phyloP scores from a whole-genome alignment of 2,888 invertebrate species.

The Agrilus cyanescens region DNA sequence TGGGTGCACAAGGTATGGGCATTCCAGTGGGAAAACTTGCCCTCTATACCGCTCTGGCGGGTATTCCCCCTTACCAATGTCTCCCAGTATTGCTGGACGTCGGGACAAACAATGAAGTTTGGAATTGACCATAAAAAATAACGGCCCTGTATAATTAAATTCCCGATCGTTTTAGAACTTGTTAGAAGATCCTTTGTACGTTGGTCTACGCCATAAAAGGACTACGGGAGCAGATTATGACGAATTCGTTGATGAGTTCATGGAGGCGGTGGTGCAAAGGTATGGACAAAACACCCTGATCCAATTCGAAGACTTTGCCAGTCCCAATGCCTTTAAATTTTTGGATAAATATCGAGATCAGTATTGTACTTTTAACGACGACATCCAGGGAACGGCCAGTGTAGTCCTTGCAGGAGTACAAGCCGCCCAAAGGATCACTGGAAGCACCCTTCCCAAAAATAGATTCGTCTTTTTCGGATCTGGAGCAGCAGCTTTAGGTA shows the following conservation, averaged over 20 bases:
- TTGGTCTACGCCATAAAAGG: constrained; percentile 79
- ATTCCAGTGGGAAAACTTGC: constrained; percentile 96
- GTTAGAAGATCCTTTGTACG: constrained; percentile 87
- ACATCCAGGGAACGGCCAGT: constrained; percentile 78
- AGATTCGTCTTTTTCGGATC: constrained; percentile 86
- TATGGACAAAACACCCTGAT: constrained; percentile 79
- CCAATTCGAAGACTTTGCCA: constrained; percentile 88
- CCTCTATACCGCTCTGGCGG: constrained; percentile 90
- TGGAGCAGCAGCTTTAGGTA: constrained; percentile 43
- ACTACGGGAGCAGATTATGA: constrained; percentile 80
- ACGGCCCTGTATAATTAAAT: not conserved
- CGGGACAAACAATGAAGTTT: constrained; percentile 81
- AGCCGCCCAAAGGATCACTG: constrained; percentile 63
- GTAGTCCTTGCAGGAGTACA: constrained; percentile 91
- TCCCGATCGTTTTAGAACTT: constrained; percentile 45
- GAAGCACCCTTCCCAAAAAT: constrained; percentile 69
- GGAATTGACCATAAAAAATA: not conserved
- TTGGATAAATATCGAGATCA: constrained; percentile 79
- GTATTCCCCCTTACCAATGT: constrained; percentile 92
- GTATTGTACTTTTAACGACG: constrained; percentile 98
- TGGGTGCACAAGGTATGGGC: constrained; percentile 96
- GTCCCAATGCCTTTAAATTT: constrained; percentile 91
- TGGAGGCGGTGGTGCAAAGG: constrained; percentile 80
- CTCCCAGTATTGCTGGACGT: constrained; percentile 90
- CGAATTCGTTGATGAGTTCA: constrained; percentile 92